These are phyloP conservation scores for fruit fly (Drosophila melanogaster) DNA, from an alignment of 1,140 invertebrate species.

Conservation along the genomic window Release_6_plus_ISO1_MT NC_004354.4:17240501-17241000, in stretches of 20 bases:
- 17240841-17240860: conserved; percentile 71
- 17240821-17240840: conserved; percentile 64
- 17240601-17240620: background rate
- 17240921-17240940: conserved; percentile 30
- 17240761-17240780: conserved; percentile 34
- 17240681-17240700: conserved; percentile 20
- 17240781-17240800: conserved; percentile 34
- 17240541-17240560: background rate
- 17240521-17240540: too few species aligned
- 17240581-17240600: background rate
- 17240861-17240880: conserved; percentile 51
- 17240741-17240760: conserved; percentile 70
- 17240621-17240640: background rate
- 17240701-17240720: conserved; percentile 30
- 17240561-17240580: background rate
- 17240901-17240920: conserved; percentile 50
- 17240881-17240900: conserved; percentile 21
- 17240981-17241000: conserved; percentile 49
- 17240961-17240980: conserved; percentile 37
- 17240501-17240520: too few species aligned
- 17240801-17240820: conserved; percentile 54
- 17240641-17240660: conserved; percentile 4
- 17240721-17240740: conserved; percentile 67
- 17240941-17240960: conserved; percentile 25
- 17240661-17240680: conserved; percentile 41